Percentiles rank a stretch among this genome's conserved stretches.
These are phyloP conservation scores for Zaprionus lachaisei DNA, from an alignment of 1,140 invertebrate genomes.

Conservation along the genomic window DNA sequence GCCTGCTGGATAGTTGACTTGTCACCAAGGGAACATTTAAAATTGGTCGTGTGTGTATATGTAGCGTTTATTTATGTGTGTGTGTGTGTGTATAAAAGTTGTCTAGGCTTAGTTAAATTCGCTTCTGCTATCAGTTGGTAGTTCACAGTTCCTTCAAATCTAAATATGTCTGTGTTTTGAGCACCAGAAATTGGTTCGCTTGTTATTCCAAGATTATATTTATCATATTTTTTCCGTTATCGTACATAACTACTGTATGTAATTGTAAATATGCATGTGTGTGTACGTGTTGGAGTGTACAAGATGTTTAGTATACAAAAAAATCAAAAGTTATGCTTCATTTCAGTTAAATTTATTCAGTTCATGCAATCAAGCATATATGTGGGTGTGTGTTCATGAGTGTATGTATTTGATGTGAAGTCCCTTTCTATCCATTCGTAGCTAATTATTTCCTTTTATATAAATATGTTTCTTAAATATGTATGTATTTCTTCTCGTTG, in stretches of 20 bases:
- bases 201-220: conserved; percentile 47
- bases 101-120: conserved; percentile 72
- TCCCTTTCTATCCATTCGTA: conserved; percentile 37
- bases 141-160: conserved; percentile 38
- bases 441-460: conserved; percentile 34
- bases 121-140: conserved; percentile 44
- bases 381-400: conserved; percentile 47
- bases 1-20: conserved; percentile 73
- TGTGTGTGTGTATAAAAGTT: conserved; percentile 27
- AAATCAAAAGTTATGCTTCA: conserved; percentile 62
- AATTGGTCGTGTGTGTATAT: conserved; percentile 32
- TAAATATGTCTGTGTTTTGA: conserved; percentile 51
- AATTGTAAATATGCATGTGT: conserved; percentile 23
- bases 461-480: conserved; percentile 24
- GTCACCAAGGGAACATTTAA: conserved; percentile 9
- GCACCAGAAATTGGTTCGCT: conserved; percentile 68
- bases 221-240: conserved; percentile 34
- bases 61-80: conserved; percentile 1
- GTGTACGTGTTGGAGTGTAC: conserved; percentile 26
- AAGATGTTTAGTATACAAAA: conserved; percentile 51
- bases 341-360: conserved; percentile 76
- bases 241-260: conserved; percentile 36
- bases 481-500: conserved; percentile 17
- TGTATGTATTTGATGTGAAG: conserved; percentile 48
- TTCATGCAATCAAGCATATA: conserved; percentile 73